Conservation (phyloP, 2,797 vertebrate species). For the Phaenicophaeus curvirostris region DNA sequence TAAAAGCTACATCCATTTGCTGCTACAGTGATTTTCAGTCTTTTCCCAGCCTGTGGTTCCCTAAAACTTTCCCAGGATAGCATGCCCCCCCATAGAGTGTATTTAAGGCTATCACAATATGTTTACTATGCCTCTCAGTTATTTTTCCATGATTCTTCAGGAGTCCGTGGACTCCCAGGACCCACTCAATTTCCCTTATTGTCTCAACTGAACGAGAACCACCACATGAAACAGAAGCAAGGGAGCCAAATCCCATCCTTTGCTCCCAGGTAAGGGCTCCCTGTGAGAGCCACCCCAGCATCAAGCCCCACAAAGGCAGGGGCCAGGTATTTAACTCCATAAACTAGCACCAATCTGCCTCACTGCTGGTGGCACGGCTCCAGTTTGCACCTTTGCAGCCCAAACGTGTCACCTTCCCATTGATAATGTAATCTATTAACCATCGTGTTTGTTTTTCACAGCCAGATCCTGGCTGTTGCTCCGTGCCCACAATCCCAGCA, state of each 20-base stretch:
- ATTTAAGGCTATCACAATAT: not conserved
- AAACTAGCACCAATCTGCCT: rapidly evolving
- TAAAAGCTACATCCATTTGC: not conserved
- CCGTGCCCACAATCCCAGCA: not conserved
- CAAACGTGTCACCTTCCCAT: not conserved
- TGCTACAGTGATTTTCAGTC: not conserved
- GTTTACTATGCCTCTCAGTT: not conserved
- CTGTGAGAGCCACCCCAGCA: rapidly evolving
- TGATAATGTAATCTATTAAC: not conserved
- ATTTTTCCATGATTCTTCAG: not conserved
- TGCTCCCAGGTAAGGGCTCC: not conserved
- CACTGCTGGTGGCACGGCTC: not conserved
- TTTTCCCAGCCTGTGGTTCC: not conserved
- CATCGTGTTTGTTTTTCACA: not conserved
- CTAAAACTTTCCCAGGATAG: not conserved
- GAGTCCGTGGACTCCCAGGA: not conserved
- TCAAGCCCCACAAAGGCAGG: not conserved
- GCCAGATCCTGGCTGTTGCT: not conserved
- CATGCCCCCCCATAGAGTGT: rapidly evolving
- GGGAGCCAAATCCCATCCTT: not conserved
- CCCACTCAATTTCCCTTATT: not conserved
- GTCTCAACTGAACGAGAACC: not conserved
- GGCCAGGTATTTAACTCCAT: not conserved
- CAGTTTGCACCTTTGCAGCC: not conserved
- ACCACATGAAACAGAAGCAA: not conserved